Percentiles rank a stretch among this genome's conserved stretches.
Evolutionary conservation across 2,888 invertebrate genomes (phyloP).

Genomic region (Mesorhabditis spiculigera): DNA sequence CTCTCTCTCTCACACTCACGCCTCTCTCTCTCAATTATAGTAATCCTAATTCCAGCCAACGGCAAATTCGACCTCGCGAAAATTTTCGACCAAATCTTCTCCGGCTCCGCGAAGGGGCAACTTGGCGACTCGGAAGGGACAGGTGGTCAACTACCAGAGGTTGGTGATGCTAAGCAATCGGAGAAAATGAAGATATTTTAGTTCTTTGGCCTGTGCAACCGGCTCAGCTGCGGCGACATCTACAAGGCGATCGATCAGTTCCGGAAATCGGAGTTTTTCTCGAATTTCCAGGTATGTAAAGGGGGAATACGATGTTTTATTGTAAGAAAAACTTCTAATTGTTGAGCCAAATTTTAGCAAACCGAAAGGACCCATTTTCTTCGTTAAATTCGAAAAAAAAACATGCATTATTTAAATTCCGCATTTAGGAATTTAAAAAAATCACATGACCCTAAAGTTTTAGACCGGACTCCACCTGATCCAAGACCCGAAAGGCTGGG

Average conservation of each 20-base stretch:
- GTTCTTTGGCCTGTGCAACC: conserved; percentile 54
- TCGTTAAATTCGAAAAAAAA: no score
- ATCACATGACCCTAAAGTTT: no score
- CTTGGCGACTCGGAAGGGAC: conserved; percentile 41
- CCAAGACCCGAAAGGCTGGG: conserved; percentile 56
- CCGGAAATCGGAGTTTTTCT: conserved; percentile 54
- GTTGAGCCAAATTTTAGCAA: no score
- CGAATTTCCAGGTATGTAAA: conserved; percentile 51
- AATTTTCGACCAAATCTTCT: conserved; percentile 46
- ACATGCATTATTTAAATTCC: no score
- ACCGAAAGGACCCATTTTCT: no score
- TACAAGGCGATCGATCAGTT: conserved; percentile 56
- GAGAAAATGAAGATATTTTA: conserved; percentile 2
- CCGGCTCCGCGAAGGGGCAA: conserved; percentile 42
- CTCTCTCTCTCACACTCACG: no score
- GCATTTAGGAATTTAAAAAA: no score
- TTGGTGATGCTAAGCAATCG: background rate
- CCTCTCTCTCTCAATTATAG: background rate
- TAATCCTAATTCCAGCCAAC: background rate
- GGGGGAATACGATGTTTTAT: background rate
- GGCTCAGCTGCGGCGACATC: conserved; percentile 52
- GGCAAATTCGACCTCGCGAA: conserved; percentile 46
- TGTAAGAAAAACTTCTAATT: no score
- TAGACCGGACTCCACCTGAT: conserved; percentile 53
- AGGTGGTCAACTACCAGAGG: conserved; percentile 49